These are phyloP conservation scores for Hippopotamyrus pictus DNA, from an alignment of 2,797 vertebrate species.

Conservation along the genomic window DNA sequence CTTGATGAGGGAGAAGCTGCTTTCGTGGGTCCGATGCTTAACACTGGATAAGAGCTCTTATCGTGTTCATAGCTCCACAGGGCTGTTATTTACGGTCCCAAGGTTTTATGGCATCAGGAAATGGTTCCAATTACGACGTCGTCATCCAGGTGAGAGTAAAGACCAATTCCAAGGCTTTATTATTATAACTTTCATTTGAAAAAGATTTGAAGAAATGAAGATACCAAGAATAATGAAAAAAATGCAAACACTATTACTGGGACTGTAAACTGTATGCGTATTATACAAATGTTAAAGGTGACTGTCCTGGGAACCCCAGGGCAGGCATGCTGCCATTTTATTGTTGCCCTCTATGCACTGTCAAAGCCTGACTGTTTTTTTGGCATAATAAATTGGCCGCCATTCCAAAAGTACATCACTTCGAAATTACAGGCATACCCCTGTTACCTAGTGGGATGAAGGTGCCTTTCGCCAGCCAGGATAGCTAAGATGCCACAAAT, in stretches of 20 bases:
- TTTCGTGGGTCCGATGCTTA: slow-evolving; percentile 28
- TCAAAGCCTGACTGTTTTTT: slow-evolving; percentile 39
- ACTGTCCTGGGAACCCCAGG: slow-evolving; percentile 20
- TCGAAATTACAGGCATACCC: slow-evolving; percentile 9
- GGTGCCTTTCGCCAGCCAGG: slow-evolving; percentile 23
- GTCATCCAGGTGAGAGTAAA: slow-evolving; percentile 22
- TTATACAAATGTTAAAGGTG: slow-evolving; percentile 27
- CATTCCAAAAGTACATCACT: slow-evolving; percentile 33
- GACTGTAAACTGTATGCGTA: slow-evolving; percentile 11
- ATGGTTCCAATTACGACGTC: slow-evolving; percentile 25
- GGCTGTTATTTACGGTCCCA: slow-evolving; percentile 27
- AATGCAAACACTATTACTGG: slow-evolving; percentile 6
- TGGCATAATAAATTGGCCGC: slow-evolving; percentile 40
- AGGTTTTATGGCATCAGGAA: slow-evolving; percentile 35
- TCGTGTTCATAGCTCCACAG: slow-evolving; percentile 17
- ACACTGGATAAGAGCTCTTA: slow-evolving; percentile 20
- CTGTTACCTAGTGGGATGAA: background rate
- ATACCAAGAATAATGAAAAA: background rate
- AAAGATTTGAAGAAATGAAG: background rate
- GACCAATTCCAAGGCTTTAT: background rate
- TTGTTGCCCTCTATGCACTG: slow-evolving; percentile 31
- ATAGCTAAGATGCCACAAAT: slow-evolving; percentile 38
- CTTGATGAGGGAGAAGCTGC: slow-evolving; percentile 25
- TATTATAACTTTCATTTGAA: background rate
- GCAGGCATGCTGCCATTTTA: slow-evolving; percentile 32